These are phyloP conservation scores for Apostichopus parvimensis DNA, from an alignment of 35 echinoderm and acorn worm species.

Conservation along the genomic window DNA sequence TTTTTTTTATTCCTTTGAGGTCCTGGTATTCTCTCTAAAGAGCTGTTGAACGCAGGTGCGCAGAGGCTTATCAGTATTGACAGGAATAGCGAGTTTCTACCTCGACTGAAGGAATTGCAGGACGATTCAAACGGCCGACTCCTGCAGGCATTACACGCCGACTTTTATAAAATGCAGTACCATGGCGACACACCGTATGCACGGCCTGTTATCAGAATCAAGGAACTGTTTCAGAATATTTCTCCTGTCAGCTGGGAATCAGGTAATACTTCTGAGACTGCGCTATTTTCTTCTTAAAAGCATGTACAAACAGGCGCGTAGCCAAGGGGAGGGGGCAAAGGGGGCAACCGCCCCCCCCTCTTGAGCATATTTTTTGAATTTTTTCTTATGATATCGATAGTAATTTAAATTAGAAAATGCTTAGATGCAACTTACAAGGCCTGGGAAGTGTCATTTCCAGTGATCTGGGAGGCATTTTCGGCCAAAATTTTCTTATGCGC, in stretches of 20 bases:
- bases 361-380: too few relatives aligned
- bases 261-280: slow-evolving; percentile 28
- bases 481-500: too few relatives aligned
- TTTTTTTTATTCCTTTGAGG: slow-evolving; percentile 31
- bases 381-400: too few relatives aligned
- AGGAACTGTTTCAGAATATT: slow-evolving; percentile 68
- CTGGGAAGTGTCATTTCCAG: too few relatives aligned
- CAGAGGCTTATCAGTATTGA: slow-evolving; percentile 47
- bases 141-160: slow-evolving; percentile 44
- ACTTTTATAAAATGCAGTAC: slow-evolving; percentile 76
- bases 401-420: too few relatives aligned
- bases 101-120: not conserved
- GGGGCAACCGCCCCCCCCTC: too few relatives aligned
- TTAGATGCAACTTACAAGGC: too few relatives aligned
- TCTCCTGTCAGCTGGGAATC: slow-evolving; percentile 69
- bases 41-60: slow-evolving; percentile 66
- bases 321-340: too few relatives aligned
- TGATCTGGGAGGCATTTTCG: too few relatives aligned
- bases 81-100: slow-evolving; percentile 54
- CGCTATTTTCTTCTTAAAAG: not conserved
- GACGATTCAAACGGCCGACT: not conserved
- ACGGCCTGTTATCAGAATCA: slow-evolving; percentile 48
- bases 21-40: slow-evolving; percentile 64
- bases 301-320: too few relatives aligned
- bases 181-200: slow-evolving; percentile 53